phyloP scores from a whole-genome alignment of 2,888 invertebrate species.

The Lasius platythorax region DNA sequence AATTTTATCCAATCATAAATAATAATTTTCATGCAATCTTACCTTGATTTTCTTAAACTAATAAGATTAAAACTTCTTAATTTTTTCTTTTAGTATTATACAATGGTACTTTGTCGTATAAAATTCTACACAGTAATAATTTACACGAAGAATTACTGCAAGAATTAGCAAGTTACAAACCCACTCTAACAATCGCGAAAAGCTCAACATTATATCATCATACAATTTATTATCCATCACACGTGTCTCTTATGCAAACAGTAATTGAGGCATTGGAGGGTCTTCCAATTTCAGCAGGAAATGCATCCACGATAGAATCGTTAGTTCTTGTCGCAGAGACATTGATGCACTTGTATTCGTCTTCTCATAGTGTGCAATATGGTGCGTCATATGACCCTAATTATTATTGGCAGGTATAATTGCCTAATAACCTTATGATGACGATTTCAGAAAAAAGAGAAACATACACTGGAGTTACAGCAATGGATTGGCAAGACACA shows the following conservation, averaged over 20 bases:
- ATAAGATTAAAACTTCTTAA: neutral
- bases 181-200: slow-evolving; percentile 69
- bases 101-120: slow-evolving; percentile 80
- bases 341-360: slow-evolving; percentile 67
- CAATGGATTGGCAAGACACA: slow-evolving; percentile 89
- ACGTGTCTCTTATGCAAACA: slow-evolving; percentile 68
- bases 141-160: slow-evolving; percentile 74
- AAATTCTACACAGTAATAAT: slow-evolving; percentile 66
- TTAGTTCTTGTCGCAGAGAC: slow-evolving; percentile 77
- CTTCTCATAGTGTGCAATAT: slow-evolving; percentile 59
- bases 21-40: neutral
- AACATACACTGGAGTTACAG: slow-evolving; percentile 88
- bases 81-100: slow-evolving; percentile 81
- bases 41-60: neutral
- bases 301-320: slow-evolving; percentile 76
- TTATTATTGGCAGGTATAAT: neutral
- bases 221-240: slow-evolving; percentile 79
- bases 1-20: neutral
- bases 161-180: slow-evolving; percentile 78
- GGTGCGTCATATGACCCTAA: slow-evolving; percentile 66
- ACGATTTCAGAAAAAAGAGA: slow-evolving; percentile 83
- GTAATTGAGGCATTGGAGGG: slow-evolving; percentile 75
- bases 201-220: slow-evolving; percentile 78
- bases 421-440: slow-evolving; percentile 5
- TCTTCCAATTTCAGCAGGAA: slow-evolving; percentile 73